Percentiles rank a stretch among this genome's conserved stretches.
Evolutionary conservation across 2,797 vertebrate species (phyloP).

Genomic region (Momotus momota): DNA sequence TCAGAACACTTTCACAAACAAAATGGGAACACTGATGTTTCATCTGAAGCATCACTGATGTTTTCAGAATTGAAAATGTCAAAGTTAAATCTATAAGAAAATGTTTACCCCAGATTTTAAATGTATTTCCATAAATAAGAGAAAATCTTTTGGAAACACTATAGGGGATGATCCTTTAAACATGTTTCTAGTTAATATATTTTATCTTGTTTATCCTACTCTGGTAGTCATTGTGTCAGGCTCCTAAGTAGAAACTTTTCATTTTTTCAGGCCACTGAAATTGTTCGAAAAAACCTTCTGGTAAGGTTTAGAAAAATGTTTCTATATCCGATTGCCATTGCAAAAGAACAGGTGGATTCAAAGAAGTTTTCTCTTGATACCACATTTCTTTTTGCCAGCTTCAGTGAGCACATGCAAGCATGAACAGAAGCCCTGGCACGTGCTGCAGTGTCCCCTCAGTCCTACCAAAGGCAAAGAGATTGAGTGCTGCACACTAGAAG

Average conservation of each 20-base stretch:
- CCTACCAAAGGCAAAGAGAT: background rate
- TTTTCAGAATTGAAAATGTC: constrained; percentile 16
- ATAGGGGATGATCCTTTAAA: background rate
- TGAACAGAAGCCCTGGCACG: rapidly evolving
- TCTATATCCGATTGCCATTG: background rate
- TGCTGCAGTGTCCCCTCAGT: background rate
- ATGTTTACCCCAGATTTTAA: background rate
- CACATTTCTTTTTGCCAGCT: background rate
- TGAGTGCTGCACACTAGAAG: background rate
- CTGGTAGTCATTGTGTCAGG: background rate
- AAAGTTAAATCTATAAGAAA: background rate
- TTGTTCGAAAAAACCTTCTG: background rate
- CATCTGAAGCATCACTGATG: background rate
- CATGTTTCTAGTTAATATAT: background rate
- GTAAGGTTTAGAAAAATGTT: background rate
- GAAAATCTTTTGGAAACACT: background rate
- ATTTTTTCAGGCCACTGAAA: background rate
- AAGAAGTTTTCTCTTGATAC: background rate
- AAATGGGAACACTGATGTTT: background rate
- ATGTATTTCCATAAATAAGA: background rate
- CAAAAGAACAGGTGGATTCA: background rate
- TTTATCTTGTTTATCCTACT: background rate
- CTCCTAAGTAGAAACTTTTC: background rate
- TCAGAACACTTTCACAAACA: background rate
- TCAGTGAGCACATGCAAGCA: background rate